Conservation (phyloP, 2,888 invertebrate genomes). For the Drosophila vallismaia region DNA sequence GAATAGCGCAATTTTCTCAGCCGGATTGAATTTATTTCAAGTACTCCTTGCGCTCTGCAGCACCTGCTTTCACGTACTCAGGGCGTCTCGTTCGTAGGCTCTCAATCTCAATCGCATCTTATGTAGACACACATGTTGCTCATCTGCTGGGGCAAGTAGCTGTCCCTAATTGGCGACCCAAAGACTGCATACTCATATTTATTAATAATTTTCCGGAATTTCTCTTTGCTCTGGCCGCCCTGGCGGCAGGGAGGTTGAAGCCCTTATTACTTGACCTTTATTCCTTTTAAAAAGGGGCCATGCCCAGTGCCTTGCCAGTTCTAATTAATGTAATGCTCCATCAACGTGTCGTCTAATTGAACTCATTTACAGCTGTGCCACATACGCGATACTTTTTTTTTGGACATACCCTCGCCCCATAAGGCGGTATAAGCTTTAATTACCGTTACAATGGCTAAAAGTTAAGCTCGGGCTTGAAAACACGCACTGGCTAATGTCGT, state of each 20-base stretch:
- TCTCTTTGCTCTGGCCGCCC: slow-evolving; percentile 24
- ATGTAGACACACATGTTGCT: slow-evolving; percentile 56
- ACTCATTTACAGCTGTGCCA: slow-evolving; percentile 40
- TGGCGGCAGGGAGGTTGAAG: slow-evolving; percentile 25
- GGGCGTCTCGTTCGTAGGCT: neutral
- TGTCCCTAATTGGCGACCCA: slow-evolving; percentile 66
- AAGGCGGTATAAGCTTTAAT: slow-evolving; percentile 56
- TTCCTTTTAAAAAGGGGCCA: slow-evolving; percentile 45
- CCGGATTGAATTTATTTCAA: slow-evolving; percentile 27
- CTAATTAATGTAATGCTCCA: slow-evolving; percentile 65
- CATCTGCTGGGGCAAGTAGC: slow-evolving; percentile 58
- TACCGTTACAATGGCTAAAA: slow-evolving; percentile 57
- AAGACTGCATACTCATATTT: slow-evolving; percentile 48
- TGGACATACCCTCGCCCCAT: slow-evolving; percentile 15
- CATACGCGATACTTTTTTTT: slow-evolving; percentile 25
- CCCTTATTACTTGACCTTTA: slow-evolving; percentile 51
- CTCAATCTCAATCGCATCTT: slow-evolving; percentile 4
- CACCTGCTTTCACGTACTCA: slow-evolving; percentile 44
- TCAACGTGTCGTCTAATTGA: slow-evolving; percentile 45
- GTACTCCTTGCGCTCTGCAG: slow-evolving; percentile 27
- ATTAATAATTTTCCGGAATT: slow-evolving; percentile 50
- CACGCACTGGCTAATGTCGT: slow-evolving; percentile 36
- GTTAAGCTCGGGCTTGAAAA: slow-evolving; percentile 23
- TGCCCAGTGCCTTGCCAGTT: slow-evolving; percentile 50
- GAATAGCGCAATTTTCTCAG: slow-evolving; percentile 21